Evolutionary conservation across 1,140 invertebrate species (phyloP), one percentile per base, ranked within the genome.

Genomic region (Nasonia giraulti): DNA sequence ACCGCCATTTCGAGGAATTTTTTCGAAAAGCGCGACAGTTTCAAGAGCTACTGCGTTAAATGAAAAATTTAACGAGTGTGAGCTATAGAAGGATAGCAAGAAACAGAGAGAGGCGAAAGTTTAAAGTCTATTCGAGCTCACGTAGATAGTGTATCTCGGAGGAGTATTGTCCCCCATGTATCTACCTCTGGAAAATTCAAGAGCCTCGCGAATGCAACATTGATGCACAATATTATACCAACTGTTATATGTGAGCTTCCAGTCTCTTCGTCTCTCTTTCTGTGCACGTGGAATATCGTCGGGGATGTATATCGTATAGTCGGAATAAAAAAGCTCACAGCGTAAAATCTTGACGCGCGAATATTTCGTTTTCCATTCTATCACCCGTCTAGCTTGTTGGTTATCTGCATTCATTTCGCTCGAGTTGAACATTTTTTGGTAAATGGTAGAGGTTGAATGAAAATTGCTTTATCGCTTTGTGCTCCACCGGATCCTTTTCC

Each of bases 151-250:
- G 47, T 71, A 47, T 40, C 8, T 31, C 20, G 33, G 33, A 44
- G 33, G 33, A 44, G 37, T 12, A 44, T 47, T 44, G 71, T 79
- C 31, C 23, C 37, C 23, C 66, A 40, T 44, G 33, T 44, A 12
- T 27, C 68, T 23, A 37, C 14, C 12, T 27, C 37, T 87, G 75
- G 44, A 87, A 83, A 86, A 86, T 87, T 87, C 82, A 87, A 77
- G 69, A 83, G 80, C 71, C 75, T 83, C 75, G 74, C 81, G 76
- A 81, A 87, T 86, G 76, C n/a, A n/a, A n/a, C n/a, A n/a, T n/a
- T n/a, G n/a, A n/a, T n/a, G n/a, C n/a, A n/a, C 79, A 37, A 37
- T 37, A 37, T 87, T 88, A 86, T 73, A 85, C 27, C 1, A 69
- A 83, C 62, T 76, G 62, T 69, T 27, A 68, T 80, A 44, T 12